Percentiles rank a stretch among this genome's conserved stretches.
Evolutionary conservation across 2,888 invertebrate species (phyloP).

Genomic region (Thelaira solivaga): DNA sequence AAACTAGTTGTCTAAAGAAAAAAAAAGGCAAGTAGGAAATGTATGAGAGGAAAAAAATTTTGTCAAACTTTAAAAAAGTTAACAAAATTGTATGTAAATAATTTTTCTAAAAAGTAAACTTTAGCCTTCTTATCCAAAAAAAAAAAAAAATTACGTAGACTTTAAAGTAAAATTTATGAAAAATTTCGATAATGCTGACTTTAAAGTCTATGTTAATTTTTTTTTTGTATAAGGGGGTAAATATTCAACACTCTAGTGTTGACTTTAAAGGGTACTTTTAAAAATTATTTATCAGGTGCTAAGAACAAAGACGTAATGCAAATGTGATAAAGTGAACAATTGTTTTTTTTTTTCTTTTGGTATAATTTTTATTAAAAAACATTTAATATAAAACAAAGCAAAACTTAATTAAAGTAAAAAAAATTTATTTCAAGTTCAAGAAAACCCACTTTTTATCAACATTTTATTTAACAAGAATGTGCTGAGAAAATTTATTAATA

Average conservation of each 20-base stretch:
- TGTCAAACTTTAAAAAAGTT: conserved; percentile 50
- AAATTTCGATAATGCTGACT: too few relatives aligned
- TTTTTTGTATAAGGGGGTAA: too few relatives aligned
- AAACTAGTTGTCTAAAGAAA: conserved; percentile 28
- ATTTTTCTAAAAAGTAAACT: conserved; percentile 61
- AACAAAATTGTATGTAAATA: conserved; percentile 33
- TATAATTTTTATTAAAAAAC: too few relatives aligned
- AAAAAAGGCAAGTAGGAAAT: conserved; percentile 4
- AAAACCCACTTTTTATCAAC: neutral
- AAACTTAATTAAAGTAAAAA: neutral
- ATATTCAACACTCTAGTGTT: too few relatives aligned
- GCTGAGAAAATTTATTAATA: conserved; percentile 63
- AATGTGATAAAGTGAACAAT: conserved; percentile 76
- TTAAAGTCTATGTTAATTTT: too few relatives aligned
- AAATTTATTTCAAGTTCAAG: conserved; percentile 6
- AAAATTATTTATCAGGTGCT: conserved; percentile 72
- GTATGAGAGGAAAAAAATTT: conserved; percentile 14
- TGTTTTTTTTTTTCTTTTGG: conserved; percentile 59
- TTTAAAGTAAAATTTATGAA: too few relatives aligned
- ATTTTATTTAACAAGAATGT: conserved; percentile 57
- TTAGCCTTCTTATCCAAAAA: too few relatives aligned
- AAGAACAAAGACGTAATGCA: conserved; percentile 77
- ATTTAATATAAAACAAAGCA: neutral
- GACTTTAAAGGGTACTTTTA: conserved; percentile 33
- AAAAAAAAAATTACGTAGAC: too few relatives aligned